Evolutionary conservation across 2,797 vertebrate species (phyloP), one percentile per base, ranked within the genome.

Genomic region (Scolopax rusticola): DNA sequence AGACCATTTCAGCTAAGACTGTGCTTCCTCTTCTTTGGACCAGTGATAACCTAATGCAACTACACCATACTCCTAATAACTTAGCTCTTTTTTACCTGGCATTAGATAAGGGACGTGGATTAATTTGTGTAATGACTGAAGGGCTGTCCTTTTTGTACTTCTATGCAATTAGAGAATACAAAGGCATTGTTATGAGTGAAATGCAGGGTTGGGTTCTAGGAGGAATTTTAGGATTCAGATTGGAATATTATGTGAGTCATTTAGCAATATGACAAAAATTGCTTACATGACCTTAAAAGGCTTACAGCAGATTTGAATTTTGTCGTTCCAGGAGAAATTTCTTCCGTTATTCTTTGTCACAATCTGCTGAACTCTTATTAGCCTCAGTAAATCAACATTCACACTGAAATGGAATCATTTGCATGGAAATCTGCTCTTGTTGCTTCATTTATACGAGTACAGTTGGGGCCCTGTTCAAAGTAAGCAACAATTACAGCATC

Each of bases 291-390:
- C 69, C 65, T 71, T 45, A 86, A 65, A 97, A 95, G 53, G 50
- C 41, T 81, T 77, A 76, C 50, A 91, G 60, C n/a, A 65, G 38
- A 94, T 89, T 80, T 89, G 51, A 88, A 4, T 93, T 88, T 91
- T 81, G 40, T 76, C 59, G 56, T 90, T 91, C 50, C 64, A 64
- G 60, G 43, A 80, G 59, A 67, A 85, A 93, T 69, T 84, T 87
- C 70, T 83, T 79, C 79, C 60, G 36, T 76, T 88, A 64, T 68
- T 92, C 64, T 83, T 61, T 92, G 48, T 81, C 78, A 45, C 60
- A 73, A 90, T 77, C 16, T 77, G 32, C 65, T 87, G 81, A 93
- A 65, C 36, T 82, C 54, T 67, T 79, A 47, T 63, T 79, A 86
- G 57, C 65, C 47, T 69, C 59, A 47, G 50, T 91, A 90, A 88